Conservation (phyloP, 53 echinoderm and acorn worm genomes). For the Antedon mediterranea region DNA sequence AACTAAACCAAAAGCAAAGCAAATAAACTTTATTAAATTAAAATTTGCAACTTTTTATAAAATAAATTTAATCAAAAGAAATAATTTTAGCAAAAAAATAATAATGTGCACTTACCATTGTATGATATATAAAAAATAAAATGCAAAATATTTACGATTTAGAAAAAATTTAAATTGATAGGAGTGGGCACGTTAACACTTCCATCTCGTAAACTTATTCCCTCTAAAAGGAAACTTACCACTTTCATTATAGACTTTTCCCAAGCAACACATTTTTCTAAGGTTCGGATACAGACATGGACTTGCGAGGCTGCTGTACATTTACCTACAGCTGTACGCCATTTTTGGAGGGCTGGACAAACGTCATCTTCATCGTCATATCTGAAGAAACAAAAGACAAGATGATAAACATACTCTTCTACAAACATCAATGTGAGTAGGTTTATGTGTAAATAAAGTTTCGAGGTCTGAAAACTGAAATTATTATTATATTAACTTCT, state of each 20-base stretch:
- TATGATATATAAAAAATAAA: too few species aligned
- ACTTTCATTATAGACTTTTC: slow-evolving; percentile 99
- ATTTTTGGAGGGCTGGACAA: slow-evolving; percentile 51
- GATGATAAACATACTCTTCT: too few species aligned
- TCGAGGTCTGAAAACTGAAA: too few species aligned
- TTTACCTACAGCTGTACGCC: slow-evolving; percentile 59
- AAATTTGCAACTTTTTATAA: background rate
- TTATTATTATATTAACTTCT: too few species aligned
- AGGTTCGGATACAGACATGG: slow-evolving; percentile 63
- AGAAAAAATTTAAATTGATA: too few species aligned
- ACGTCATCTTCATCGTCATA: slow-evolving; percentile 47
- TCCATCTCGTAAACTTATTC: too few species aligned
- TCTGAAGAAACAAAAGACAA: background rate
- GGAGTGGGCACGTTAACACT: too few species aligned
- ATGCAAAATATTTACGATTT: too few species aligned
- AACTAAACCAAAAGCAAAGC: slow-evolving; percentile 41
- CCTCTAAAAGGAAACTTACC: slow-evolving; percentile 32
- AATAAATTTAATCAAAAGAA: background rate
- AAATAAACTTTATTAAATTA: slow-evolving; percentile 2
- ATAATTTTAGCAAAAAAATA: background rate
- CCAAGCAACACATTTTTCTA: slow-evolving; percentile 89
- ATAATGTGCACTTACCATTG: background rate
- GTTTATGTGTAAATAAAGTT: too few species aligned
- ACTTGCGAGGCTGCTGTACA: slow-evolving; percentile 70
- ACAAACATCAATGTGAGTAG: too few species aligned